Base-by-base conservation (phyloP, 2,113 vertebrate genomes). In the Petromus typicus region DNA sequence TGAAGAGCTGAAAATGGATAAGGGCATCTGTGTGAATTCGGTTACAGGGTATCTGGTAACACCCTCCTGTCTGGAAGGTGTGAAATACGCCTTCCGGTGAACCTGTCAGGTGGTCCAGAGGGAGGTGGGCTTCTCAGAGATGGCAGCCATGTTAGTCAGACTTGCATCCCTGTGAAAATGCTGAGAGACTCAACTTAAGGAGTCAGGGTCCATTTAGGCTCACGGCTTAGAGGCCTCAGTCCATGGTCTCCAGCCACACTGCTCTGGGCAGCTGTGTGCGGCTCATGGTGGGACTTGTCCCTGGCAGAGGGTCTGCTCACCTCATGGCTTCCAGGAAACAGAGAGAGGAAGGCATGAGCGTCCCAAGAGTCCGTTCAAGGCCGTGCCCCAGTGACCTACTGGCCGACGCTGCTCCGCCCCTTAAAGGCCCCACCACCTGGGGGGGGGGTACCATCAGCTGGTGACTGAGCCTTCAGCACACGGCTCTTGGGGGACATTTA, bases 81-180 rank as follows among this genome's bases (percentile, higher is more conserved):
- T 43, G 25, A 73, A 73, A 25, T 43, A 73, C 4, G 13, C 37
- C 69, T 40, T 25, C 12, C n/a, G 3, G 3, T 18, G 34, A 91
- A 11, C 32, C 37, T 80, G 0, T 2, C 8, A 16, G n/a, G n/a
- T n/a, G 54, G 43, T 25, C 83, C 10, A 4, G 23, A n/a, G 34
- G 30, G 14, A 48, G 48, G 51, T 27, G 57, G 5, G 4, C 63
- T 22, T 61, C 76, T 79, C 45, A 37, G 83, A 88, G 11, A 59
- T 5, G 30, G 59, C 30, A 34, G 40, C 81, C 34, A 30, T 34
- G 0, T 45, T 22, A 2, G 59, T 12, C 40, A 7, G 59, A 30
- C 10, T 13, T 32, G 11, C 40, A 34, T 4, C 23, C 5, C 40
- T 71, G 69, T 22, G 40, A 45, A 73, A 73, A 43, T 10, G 23